These are phyloP conservation scores for Dendrolimus kikuchii DNA, from an alignment of 1,140 invertebrate genomes.

Conservation along the genomic window DNA sequence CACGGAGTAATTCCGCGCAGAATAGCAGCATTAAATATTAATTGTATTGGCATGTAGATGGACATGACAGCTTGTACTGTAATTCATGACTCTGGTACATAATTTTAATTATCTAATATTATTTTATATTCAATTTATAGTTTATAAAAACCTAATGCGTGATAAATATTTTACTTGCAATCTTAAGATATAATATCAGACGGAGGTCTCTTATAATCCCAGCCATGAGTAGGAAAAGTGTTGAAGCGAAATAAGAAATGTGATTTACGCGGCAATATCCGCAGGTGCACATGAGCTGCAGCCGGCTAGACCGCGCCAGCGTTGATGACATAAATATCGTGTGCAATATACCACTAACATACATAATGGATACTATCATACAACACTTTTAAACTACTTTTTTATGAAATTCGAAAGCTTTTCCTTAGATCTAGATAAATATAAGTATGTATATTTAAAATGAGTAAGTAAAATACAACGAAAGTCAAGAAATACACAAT, in stretches of 20 bases:
- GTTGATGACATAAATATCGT: conserved; percentile 13
- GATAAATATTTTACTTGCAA: too few species aligned
- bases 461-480: too few species aligned
- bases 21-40: conserved; percentile 63
- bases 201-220: conserved; percentile 13
- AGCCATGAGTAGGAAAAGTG: conserved; percentile 35
- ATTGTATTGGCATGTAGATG: conserved; percentile 62
- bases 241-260: conserved; percentile 59
- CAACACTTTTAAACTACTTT: not conserved
- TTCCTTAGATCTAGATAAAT: too few species aligned
- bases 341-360: conserved; percentile 20
- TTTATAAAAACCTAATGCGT: too few species aligned
- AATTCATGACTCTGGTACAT: conserved; percentile 9
- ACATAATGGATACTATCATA: conserved; percentile 19
- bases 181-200: too few species aligned
- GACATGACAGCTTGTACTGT: conserved; percentile 44
- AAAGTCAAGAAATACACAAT: too few species aligned
- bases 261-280: conserved; percentile 64
- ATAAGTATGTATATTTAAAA: too few species aligned
- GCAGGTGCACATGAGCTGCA: conserved; percentile 54
- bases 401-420: too few species aligned
- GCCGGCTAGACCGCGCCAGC: conserved; percentile 22
- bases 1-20: conserved; percentile 52
- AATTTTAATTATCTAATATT: not conserved
- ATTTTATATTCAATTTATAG: too few species aligned